Conservation (phyloP, 1,140 invertebrate species). For the Drosophila funebris region DNA sequence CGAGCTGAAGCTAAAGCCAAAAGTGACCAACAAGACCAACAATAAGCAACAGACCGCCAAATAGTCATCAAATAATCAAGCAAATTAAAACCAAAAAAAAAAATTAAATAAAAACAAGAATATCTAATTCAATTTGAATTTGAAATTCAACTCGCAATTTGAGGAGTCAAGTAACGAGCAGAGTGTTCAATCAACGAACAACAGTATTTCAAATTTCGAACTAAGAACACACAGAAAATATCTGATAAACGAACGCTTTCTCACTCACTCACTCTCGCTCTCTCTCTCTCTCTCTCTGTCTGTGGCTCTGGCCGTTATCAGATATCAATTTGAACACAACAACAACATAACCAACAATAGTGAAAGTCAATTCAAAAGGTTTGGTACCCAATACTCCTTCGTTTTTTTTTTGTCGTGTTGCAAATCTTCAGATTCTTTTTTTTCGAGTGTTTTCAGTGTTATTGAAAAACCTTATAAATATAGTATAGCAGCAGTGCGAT, state of each 20-base stretch:
- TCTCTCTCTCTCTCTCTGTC: neutral
- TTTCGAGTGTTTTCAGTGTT: slow-evolving; percentile 37
- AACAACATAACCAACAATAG: neutral
- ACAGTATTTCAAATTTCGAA: neutral
- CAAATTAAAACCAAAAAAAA: slow-evolving; percentile 4
- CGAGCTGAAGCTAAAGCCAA: slow-evolving; percentile 35
- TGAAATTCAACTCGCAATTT: neutral
- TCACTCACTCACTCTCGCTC: too few relatives aligned
- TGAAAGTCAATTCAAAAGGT: slow-evolving; percentile 28
- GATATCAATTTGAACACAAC: neutral
- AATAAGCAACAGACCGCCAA: neutral
- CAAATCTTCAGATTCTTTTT: slow-evolving; percentile 17
- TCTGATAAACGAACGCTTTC: slow-evolving; percentile 1
- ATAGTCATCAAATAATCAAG: neutral
- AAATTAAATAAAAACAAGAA: neutral
- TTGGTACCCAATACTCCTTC: neutral
- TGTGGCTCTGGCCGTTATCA: too few relatives aligned
- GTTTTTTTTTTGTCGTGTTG: slow-evolving; percentile 28
- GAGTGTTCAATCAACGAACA: neutral
- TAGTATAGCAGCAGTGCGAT: slow-evolving; percentile 17
- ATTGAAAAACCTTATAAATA: slow-evolving; percentile 12
- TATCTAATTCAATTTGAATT: neutral
- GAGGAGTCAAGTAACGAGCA: too few relatives aligned
- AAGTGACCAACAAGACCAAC: neutral
- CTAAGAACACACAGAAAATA: neutral